Evolutionary conservation across 2,888 invertebrate genomes (phyloP), one percentile per base, ranked within the genome.

Genomic region (Miltochrista miniata): DNA sequence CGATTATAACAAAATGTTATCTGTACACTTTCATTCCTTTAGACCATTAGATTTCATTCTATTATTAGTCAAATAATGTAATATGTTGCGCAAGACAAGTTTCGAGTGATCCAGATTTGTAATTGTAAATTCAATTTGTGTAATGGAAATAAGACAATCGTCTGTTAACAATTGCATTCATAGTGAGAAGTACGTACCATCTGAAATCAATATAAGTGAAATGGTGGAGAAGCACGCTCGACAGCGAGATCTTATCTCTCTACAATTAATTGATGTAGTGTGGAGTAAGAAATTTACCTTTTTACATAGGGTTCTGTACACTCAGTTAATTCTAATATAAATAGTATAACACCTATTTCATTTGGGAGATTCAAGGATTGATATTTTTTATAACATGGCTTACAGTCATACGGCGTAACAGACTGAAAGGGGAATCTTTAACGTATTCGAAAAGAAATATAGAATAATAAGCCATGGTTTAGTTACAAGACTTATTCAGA

Each of bases 61-160:
- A 64, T 52, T 59, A 50, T 54, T 45, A 58, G 54, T 76, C 73
- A 68, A 76, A 74, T 79, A 72, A 79, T 64, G 44, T 78, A 73
- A 79, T 64, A 42, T 69, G 70, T 82, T 82, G 67, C 74, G 72
- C 71, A 81, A 83, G 66, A 60, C 64, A 58, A 61, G 56, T 61
- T 38, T 38, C 35, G 56, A 64, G 69, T 67, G 54, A 53, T 46
- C 53, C 47, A 40, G 35, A 54, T 49, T 48, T 35, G 61, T 60
- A 61, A 71, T 68, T 64, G 62, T 67, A 66, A 74, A 76, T 72
- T 70, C 61, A 72, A 77, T 74, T 74, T 69, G 57, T 57, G 59
- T 51, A 66, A 59, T 61, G 40, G 63, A 62, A 61, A 65, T 49
- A 63, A 65, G 30, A 58, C 54, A 53, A 59, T 39, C 42, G 24